Evolutionary conservation across 2,797 vertebrate genomes (phyloP), one percentile per base, ranked within the genome.

Genomic region (Cossypha caffra): DNA sequence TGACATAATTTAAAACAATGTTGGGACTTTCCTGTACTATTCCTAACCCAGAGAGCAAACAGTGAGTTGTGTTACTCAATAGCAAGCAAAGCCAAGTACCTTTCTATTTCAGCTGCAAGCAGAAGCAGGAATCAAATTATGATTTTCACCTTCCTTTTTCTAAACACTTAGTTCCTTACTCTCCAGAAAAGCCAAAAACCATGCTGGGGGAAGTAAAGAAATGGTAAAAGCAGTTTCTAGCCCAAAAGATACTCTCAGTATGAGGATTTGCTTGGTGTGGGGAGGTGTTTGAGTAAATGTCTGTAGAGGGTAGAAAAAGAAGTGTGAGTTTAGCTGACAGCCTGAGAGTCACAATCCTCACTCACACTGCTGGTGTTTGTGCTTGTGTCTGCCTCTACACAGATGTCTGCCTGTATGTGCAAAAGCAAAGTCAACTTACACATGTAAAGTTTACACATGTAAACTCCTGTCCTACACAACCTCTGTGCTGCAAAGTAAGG

Each of bases 1-100:
- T 71, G 86, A 82, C 72, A 79, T 58, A 74, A 92, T 51, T 89
- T 91, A 82, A 96, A 96, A 95, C 74, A 89, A 89, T 77, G 81
- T 64, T 1, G 35, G 88, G 84, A 89, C 85, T 96, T 97, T 96
- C 92, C 92, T 88, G 85, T n/a, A 19, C 50, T 85, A 37, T 80
- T 87, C 43, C 81, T 77, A 67, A 38, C 58, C 35, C 64, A 59
- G 43, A 94, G 26, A 83, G 77, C 54, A 95, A 93, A 94, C 66
- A 89, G 43, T 77, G 90, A 91, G 45, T 29, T 72, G 47, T 28
- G 20, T 77, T 92, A 87, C 81, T 77, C 64, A 86, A 77, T 3
- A 86, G 47, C 71, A 91, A 91, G 59, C 50, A 64, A 91, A 95
- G 54, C 20, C 59, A 88, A 94, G 43, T 66, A 77, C 31, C 59